Evolutionary conservation across 1,140 invertebrate species (phyloP).

Genomic region (Drosophila mauritiana): DNA sequence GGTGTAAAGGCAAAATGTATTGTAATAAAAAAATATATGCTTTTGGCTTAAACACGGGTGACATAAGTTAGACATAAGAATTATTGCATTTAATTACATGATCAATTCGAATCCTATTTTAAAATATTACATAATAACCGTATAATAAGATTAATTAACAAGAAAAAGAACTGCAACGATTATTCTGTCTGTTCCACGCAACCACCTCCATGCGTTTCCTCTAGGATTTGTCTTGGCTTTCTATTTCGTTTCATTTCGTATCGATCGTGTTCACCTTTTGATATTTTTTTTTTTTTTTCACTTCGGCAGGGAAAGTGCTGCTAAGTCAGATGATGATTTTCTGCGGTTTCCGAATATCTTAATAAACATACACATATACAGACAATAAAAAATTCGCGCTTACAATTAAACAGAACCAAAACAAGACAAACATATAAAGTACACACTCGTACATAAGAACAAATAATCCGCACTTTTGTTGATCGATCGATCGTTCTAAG

Average conservation of each 20-base stretch:
- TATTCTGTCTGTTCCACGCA: slow-evolving; percentile 33
- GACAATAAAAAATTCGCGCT: not conserved
- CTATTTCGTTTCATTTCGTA: slow-evolving; percentile 32
- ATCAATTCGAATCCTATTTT: slow-evolving; percentile 62
- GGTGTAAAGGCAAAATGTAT: slow-evolving; percentile 13
- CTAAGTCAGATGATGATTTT: slow-evolving; percentile 20
- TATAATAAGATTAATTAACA: slow-evolving; percentile 69
- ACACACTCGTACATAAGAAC: not conserved
- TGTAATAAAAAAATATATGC: slow-evolving; percentile 14
- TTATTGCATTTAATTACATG: slow-evolving; percentile 65
- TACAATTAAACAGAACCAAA: not conserved
- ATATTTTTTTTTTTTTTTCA: not conserved
- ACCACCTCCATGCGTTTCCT: slow-evolving; percentile 16
- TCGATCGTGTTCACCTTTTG: slow-evolving; percentile 13
- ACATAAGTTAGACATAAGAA: slow-evolving; percentile 54
- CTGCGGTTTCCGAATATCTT: slow-evolving; percentile 12
- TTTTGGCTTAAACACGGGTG: slow-evolving; percentile 51
- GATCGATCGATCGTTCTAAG: not conserved
- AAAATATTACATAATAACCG: slow-evolving; percentile 68
- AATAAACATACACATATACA: not conserved
- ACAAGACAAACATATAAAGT: slow-evolving; percentile 2
- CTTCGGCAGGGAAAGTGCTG: slow-evolving; percentile 24
- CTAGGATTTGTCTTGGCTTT: slow-evolving; percentile 50
- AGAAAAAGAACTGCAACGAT: slow-evolving; percentile 63
- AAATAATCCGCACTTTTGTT: not conserved